A percentile compares a stretch with the other conserved stretches of the same genome.
Conservation (phyloP, 2,797 vertebrate species). For the Hoplostethus atlanticus region DNA sequence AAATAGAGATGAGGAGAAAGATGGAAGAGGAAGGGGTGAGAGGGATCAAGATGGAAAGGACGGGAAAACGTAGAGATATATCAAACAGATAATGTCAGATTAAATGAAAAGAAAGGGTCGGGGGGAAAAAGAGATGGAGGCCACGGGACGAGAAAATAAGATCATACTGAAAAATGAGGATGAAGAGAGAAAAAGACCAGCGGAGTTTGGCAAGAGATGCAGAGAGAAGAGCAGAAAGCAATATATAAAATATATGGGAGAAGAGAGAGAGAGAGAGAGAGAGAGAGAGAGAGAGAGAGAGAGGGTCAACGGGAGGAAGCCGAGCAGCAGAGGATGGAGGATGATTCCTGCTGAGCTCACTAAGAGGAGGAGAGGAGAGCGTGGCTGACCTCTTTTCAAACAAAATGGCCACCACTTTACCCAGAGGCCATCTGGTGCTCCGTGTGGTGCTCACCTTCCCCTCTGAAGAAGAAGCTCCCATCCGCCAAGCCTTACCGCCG, state of each 20-base stretch:
- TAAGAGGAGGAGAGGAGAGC: background rate
- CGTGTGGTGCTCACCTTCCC: background rate
- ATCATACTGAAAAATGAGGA: background rate
- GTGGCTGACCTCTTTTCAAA: conserved; percentile 6
- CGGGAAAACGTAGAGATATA: background rate
- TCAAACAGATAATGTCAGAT: background rate
- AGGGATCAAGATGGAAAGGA: background rate
- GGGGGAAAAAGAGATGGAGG: background rate
- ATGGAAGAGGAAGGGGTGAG: background rate
- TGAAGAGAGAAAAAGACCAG: background rate
- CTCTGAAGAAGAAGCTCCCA: background rate
- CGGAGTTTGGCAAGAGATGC: background rate
- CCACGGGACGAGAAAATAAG: background rate
- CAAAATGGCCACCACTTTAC: conserved; percentile 12
- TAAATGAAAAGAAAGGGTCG: background rate
- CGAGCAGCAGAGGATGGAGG: background rate
- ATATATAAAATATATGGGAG: background rate
- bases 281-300: too few relatives aligned
- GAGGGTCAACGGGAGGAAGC: background rate
- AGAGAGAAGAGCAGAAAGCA: background rate
- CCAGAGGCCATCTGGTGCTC: background rate
- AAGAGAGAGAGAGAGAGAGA: background rate
- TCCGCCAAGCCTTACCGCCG: conserved; percentile 17
- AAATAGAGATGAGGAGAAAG: background rate
- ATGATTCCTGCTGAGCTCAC: background rate